Evolutionary conservation across 2,113 vertebrate genomes (phyloP).

Genomic region (Epinephelus cyanopodus): DNA sequence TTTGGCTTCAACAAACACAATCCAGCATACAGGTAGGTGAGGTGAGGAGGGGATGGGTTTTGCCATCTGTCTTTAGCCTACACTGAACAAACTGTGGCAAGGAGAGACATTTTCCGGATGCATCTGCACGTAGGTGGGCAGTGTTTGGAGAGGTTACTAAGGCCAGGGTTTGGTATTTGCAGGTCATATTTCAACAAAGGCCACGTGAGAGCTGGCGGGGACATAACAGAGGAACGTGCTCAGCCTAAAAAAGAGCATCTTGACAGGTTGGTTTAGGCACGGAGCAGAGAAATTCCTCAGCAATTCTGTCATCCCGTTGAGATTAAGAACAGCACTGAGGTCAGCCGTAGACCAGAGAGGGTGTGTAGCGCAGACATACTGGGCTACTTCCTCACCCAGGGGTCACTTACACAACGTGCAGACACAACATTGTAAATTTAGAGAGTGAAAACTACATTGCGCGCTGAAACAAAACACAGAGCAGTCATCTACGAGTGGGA

Average conservation of each 20-base stretch:
- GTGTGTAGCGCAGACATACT: slow-evolving; percentile 37
- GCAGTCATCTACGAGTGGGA: slow-evolving; percentile 30
- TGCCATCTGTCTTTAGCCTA: slow-evolving; percentile 38
- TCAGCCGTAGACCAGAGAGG: slow-evolving; percentile 49
- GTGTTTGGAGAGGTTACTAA: slow-evolving; percentile 62
- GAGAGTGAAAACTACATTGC: slow-evolving; percentile 23
- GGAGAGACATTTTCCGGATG: slow-evolving; percentile 62
- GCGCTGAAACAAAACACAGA: slow-evolving; percentile 44
- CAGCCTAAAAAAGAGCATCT: slow-evolving; percentile 19
- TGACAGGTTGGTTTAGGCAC: slow-evolving; percentile 74
- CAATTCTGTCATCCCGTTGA: slow-evolving; percentile 67
- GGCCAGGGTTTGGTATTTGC: slow-evolving; percentile 66
- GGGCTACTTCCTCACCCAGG: slow-evolving; percentile 44
- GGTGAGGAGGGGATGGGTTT: slow-evolving; percentile 15
- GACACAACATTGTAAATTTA: slow-evolving; percentile 43
- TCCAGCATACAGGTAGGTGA: slow-evolving; percentile 52
- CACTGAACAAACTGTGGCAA: slow-evolving; percentile 41
- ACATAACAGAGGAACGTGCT: slow-evolving; percentile 51
- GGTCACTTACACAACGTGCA: slow-evolving; percentile 57
- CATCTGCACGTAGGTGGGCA: slow-evolving; percentile 62
- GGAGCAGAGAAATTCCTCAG: slow-evolving; percentile 85
- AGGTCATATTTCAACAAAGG: slow-evolving; percentile 74
- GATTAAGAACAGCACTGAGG: slow-evolving; percentile 63
- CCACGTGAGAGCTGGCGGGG: slow-evolving; percentile 48
- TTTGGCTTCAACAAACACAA: slow-evolving; percentile 29